These are phyloP conservation scores for Dolomedes plantarius DNA, from an alignment of 2,888 invertebrate species.

Conservation along the genomic window DNA sequence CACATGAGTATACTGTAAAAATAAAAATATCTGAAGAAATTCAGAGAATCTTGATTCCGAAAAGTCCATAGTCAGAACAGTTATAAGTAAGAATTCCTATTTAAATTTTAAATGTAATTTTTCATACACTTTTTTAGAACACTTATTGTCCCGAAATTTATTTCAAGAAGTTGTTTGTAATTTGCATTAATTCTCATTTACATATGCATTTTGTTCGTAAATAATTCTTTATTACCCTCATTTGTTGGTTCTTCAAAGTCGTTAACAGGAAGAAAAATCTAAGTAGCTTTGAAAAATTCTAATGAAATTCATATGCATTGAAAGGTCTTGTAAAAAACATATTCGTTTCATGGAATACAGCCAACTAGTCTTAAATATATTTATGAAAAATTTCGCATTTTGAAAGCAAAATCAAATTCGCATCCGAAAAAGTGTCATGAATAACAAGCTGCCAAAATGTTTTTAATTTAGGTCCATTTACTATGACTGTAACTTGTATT, in stretches of 20 bases:
- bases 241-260: neutral
- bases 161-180: no score
- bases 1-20: no score
- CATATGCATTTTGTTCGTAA: neutral
- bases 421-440: constrained; percentile 24
- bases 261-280: constrained; percentile 20
- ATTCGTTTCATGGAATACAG: constrained; percentile 37
- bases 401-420: constrained; percentile 21
- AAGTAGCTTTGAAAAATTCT: neutral
- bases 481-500: constrained; percentile 26
- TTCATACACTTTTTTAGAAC: no score
- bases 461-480: constrained; percentile 57
- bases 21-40: no score
- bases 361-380: constrained; percentile 22
- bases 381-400: constrained; percentile 11
- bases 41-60: no score
- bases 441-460: constrained; percentile 46
- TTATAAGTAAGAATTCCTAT: no score
- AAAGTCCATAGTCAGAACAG: no score
- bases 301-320: neutral
- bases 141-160: no score
- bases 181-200: neutral
- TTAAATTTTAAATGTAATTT: no score
- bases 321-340: neutral
- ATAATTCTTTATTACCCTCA: neutral